Base-by-base conservation (phyloP, 2,113 vertebrate genomes). In the Salvelinus alpinus region DNA sequence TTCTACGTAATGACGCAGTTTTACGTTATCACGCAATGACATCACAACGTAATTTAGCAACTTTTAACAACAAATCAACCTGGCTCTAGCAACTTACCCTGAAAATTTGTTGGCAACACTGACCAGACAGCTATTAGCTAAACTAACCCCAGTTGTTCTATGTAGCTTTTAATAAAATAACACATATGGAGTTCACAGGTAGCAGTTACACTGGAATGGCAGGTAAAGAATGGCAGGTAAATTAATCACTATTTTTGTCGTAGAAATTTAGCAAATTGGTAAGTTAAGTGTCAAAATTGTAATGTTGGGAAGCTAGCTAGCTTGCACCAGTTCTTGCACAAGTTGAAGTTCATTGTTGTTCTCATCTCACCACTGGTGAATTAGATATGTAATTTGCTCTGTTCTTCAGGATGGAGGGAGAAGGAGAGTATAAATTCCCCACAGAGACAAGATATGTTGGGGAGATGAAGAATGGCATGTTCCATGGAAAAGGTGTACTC, bases 381-480 rank as follows among this genome's bases (percentile, higher is more conserved):
- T 29, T 34, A 27, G 5, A 18, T 38, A 7, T 60, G 9, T 11
- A 0, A 44, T 22, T 22, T 34, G 3, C 62, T 73, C n/a, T 81
- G n/a, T 83, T 16, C 79, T 51, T 6, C 85, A 98, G 97, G 87
- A 95, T 97, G 96, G 94, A 98, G 70, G 97, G 97, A 3, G n/a
- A 62, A 7, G 97, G 95, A 0, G 85, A 84, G 44, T 98, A 97
- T 82, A 88, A 80, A 18, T 93, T 98, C 70, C 94, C 94, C 2
- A 95, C 95, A 0, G 91, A 90, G 44, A 94, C 94, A 4, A 93
- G 87, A 85, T 99, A 98, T 72, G 88, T 94, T 4, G 98, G 97
- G 3, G 78, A 87, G 64, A 94, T 94, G 92, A 94, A 93, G 89
- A 95, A 98, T 9, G 96, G 97, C 29, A 90, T 94, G 95, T 97